Evolutionary conservation across 2,113 vertebrate genomes (phyloP).

Genomic region (Brachyhypopomus gauderio): DNA sequence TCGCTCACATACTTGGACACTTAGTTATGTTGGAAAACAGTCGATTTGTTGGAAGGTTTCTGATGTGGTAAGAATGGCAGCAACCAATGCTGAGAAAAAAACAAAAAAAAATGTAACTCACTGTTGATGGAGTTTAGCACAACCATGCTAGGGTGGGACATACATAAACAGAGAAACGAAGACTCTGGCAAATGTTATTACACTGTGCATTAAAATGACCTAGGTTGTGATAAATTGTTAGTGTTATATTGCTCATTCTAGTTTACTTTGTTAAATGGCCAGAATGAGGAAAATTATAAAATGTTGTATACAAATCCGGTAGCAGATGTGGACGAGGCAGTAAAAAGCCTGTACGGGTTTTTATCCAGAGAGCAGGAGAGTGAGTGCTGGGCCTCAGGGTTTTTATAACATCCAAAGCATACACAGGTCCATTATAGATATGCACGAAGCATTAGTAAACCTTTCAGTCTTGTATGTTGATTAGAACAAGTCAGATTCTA

Average conservation of each 20-base stretch:
- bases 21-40: constrained; percentile 65
- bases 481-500: background rate
- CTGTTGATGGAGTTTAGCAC: background rate
- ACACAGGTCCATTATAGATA: background rate
- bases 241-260: background rate
- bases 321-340: background rate
- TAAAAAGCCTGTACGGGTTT: background rate
- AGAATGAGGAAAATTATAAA: background rate
- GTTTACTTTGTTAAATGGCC: background rate
- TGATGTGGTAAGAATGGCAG: constrained; percentile 70
- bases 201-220: too few relatives aligned
- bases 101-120: background rate
- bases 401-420: background rate
- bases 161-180: background rate
- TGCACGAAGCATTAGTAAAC: background rate
- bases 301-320: background rate
- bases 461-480: background rate
- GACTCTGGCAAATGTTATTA: background rate
- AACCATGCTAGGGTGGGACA: background rate
- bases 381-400: background rate
- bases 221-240: too few relatives aligned
- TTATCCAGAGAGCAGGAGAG: background rate
- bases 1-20: constrained; percentile 69
- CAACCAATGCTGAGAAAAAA: constrained; percentile 60
- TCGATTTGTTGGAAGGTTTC: constrained; percentile 61